Conservation (phyloP, 2,797 vertebrate species). For the Xyrichtys novacula region DNA sequence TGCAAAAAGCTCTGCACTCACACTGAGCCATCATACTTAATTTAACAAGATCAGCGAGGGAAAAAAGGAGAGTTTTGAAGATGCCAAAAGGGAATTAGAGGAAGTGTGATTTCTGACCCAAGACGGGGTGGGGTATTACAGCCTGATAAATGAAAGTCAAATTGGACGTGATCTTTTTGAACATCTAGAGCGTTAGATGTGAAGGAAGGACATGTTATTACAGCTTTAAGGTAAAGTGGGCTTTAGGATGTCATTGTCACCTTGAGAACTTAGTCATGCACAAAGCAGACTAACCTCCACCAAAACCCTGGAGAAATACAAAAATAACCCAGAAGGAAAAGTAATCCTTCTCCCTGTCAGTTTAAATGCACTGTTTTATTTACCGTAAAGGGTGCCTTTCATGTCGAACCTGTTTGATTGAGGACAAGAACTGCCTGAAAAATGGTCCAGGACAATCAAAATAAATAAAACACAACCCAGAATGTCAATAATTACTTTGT, state of each 20-base stretch:
- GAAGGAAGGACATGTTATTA: constrained; percentile 39
- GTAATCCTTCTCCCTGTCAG: constrained; percentile 16
- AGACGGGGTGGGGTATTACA: constrained; percentile 33
- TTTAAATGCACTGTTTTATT: constrained; percentile 20
- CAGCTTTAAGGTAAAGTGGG: constrained; percentile 46
- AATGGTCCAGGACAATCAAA: too few relatives aligned
- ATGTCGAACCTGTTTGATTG: background rate
- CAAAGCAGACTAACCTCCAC: constrained; percentile 23
- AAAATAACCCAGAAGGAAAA: constrained; percentile 28
- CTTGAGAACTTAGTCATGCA: constrained; percentile 38
- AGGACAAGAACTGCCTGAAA: background rate
- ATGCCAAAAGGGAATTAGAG: constrained; percentile 55
- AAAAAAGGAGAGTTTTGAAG: constrained; percentile 39
- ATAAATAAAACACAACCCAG: too few relatives aligned
- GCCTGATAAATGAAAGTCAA: constrained; percentile 68
- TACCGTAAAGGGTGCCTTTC: background rate
- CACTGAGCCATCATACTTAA: constrained; percentile 62
- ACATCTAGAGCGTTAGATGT: constrained; percentile 31
- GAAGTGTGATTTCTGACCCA: constrained; percentile 64
- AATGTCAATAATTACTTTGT: too few relatives aligned
- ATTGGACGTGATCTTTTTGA: constrained; percentile 65
- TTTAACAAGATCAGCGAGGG: constrained; percentile 57
- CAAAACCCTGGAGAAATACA: constrained; percentile 29
- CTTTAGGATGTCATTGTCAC: constrained; percentile 49
- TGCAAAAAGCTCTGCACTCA: constrained; percentile 43